Conservation (phyloP, 2,888 invertebrate genomes). For the Trachelus tabidus region DNA sequence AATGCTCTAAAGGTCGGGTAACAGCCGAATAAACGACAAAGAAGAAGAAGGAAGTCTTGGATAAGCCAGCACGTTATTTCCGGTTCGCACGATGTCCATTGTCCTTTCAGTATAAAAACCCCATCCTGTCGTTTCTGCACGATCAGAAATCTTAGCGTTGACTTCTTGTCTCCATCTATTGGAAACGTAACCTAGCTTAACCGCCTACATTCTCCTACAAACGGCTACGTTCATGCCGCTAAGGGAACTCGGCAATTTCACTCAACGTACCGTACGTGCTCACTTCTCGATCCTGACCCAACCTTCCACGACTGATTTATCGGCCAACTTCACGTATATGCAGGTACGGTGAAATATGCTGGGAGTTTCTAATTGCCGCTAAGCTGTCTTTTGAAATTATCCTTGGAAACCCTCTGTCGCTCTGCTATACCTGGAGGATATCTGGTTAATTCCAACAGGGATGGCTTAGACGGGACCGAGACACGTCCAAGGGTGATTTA, state of each 20-base stretch:
- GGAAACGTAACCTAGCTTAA: not conserved
- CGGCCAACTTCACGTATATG: not conserved
- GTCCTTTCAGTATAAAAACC: not conserved
- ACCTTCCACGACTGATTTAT: not conserved
- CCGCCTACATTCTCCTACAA: not conserved
- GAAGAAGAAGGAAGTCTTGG: not conserved
- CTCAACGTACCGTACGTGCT: not conserved
- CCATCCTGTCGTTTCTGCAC: not conserved
- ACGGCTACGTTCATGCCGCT: not conserved
- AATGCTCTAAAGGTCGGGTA: too few relatives aligned
- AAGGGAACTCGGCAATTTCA: not conserved
- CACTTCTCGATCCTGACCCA: not conserved
- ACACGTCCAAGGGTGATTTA: not conserved
- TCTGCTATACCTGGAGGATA: not conserved
- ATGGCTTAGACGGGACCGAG: not conserved
- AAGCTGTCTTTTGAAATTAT: not conserved
- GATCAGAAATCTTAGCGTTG: not conserved
- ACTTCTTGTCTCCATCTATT: not conserved
- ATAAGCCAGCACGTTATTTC: not conserved
- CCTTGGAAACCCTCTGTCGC: not conserved
- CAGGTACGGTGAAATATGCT: not conserved
- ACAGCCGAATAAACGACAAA: too few relatives aligned
- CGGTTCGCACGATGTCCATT: not conserved
- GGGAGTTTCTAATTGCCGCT: not conserved
- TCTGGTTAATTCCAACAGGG: not conserved